Base-by-base conservation (phyloP, 2,797 vertebrate genomes). In the Odontamblyopus rebecca region DNA sequence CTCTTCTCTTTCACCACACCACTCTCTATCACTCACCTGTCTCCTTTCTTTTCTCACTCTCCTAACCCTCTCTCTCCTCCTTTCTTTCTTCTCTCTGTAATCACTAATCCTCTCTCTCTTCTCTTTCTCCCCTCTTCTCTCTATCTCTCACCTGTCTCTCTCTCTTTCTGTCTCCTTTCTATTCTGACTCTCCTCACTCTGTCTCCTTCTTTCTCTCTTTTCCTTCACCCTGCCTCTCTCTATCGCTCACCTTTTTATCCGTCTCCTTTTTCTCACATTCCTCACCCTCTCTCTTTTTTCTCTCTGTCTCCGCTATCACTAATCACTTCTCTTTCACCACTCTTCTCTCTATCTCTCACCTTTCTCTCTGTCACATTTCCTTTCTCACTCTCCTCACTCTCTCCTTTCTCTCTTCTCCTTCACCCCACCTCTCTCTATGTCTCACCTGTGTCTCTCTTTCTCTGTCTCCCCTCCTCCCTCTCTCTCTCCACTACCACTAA, bases 101-200 rank as follows among this genome's bases (percentile, higher is more conserved):
- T 23, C 23, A 23, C 23, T 23, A 23, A 23, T 23, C 23, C 23
- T 50, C 48, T 18, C 48, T 15, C 13, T 13, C 41, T 44, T 13
- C 13, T 11, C 4, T 16, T 3, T 88, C 87, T 87, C 87, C 89
- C 5, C 11, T 9, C 56, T 4, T 8, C 11, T n/a, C 11, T 23
- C 23, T 23, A 23, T 23, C 23, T 23, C 23, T 23, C 12, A 48
- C 82, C 27, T 16, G 12, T 44, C 57, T 82, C 87, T 4, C 53
- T 23, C 7, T 23, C 15, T 32, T 16, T 19, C 86, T 88, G 86
- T 87, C 87, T 90, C 5, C 6, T 41, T 9, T 82, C 87, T n/a
- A 23, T 23, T 23, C 23, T 23, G 23, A 23, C 23, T 23, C 23
- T 23, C 23, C 23, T 23, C 23, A 23, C 23, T 23, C 23, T 23